Evolutionary conservation across 2,888 invertebrate species (phyloP).

Genomic region (Cancer borealis): DNA sequence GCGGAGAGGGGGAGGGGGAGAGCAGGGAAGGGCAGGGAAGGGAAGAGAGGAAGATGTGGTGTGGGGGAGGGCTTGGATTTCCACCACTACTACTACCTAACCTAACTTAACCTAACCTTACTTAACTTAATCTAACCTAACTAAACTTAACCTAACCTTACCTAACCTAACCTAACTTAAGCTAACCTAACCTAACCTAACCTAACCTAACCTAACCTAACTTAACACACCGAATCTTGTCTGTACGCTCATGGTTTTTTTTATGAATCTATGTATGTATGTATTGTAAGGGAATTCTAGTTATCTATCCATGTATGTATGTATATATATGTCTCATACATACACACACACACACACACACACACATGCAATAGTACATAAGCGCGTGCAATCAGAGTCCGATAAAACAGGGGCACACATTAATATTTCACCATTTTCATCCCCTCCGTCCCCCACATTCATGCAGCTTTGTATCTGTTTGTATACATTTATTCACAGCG

Average conservation of each 20-base stretch:
- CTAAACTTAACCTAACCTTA: no score
- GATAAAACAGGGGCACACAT: not conserved
- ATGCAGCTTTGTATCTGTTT: not conserved
- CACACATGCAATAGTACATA: conserved; percentile 5
- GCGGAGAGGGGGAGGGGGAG: not conserved
- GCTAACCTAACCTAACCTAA: no score
- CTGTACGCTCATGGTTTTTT: not conserved
- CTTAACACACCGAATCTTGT: not conserved
- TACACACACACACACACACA: conserved; percentile 7
- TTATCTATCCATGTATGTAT: not conserved
- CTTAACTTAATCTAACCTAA: no score
- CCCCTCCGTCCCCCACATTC: not conserved
- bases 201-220: not conserved
- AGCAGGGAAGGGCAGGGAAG: not conserved
- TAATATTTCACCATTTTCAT: conserved; percentile 11
- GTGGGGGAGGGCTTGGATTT: not conserved
- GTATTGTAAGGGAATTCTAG: not conserved
- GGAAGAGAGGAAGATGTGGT: not conserved
- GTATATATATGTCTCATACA: not conserved
- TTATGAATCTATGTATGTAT: not conserved
- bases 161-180: no score
- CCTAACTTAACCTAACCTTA: not conserved
- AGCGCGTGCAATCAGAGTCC: not conserved
- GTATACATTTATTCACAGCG: not conserved
- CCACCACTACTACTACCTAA: not conserved